These are phyloP conservation scores for Neomonachus schauinslandi DNA, from an alignment of 2,113 vertebrate genomes.

Conservation along the genomic window DNA sequence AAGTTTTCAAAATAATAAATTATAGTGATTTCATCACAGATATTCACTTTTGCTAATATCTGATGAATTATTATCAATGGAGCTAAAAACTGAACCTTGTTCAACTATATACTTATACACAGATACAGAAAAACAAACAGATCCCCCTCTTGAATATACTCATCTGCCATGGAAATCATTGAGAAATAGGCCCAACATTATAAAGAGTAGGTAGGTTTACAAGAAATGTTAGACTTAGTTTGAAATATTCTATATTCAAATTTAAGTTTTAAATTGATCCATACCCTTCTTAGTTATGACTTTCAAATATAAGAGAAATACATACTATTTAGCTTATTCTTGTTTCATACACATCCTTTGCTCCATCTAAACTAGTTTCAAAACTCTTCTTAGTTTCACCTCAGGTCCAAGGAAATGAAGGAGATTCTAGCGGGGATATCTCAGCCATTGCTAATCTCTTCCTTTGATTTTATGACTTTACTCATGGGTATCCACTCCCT, in stretches of 20 bases:
- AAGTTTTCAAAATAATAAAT: neutral
- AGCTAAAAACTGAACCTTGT: neutral
- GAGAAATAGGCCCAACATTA: neutral
- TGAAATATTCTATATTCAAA: neutral
- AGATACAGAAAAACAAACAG: neutral
- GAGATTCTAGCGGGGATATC: neutral
- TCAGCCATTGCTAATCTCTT: conserved; percentile 51
- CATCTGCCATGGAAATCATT: neutral
- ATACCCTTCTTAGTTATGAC: neutral
- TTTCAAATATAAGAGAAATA: neutral
- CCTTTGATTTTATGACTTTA: conserved; percentile 62
- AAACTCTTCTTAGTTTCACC: conserved; percentile 35
- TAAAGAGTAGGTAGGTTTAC: neutral
- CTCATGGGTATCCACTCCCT: conserved; percentile 48
- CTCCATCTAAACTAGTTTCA: neutral
- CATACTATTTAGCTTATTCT: neutral
- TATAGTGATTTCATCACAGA: neutral
- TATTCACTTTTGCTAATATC: neutral
- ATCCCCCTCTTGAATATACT: neutral
- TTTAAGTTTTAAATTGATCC: neutral
- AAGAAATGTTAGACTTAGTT: neutral
- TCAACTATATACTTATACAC: neutral
- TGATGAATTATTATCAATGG: neutral
- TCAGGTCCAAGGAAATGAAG: neutral
- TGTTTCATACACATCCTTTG: neutral